Percentiles rank a stretch among this genome's conserved stretches.
phyloP scores from a whole-genome alignment of 2,888 invertebrate species.

The Euplagia quadripunctaria region DNA sequence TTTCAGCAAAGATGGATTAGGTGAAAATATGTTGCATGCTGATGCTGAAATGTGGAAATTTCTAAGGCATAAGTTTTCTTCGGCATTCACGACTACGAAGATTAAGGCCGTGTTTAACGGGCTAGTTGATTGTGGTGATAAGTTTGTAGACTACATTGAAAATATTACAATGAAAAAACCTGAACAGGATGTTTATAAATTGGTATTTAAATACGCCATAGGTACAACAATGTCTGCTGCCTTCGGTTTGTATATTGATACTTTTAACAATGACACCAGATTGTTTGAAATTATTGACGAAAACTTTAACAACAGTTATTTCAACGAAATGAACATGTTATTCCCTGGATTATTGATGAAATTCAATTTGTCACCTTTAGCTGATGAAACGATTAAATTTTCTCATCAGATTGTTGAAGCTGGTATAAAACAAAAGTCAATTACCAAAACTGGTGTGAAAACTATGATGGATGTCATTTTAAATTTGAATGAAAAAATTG shows the following conservation, averaged over 20 bases:
- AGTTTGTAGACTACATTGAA: slow-evolving; percentile 57
- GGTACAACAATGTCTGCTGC: slow-evolving; percentile 49
- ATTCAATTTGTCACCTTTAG: slow-evolving; percentile 50
- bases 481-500: slow-evolving; percentile 37
- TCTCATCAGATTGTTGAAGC: slow-evolving; percentile 49
- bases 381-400: slow-evolving; percentile 44
- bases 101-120: slow-evolving; percentile 55
- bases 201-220: slow-evolving; percentile 53
- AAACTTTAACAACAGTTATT: slow-evolving; percentile 43
- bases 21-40: slow-evolving; percentile 66
- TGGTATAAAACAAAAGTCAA: slow-evolving; percentile 32
- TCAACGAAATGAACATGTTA: slow-evolving; percentile 55
- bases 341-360: slow-evolving; percentile 51
- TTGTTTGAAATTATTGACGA: slow-evolving; percentile 47
- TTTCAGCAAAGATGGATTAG: slow-evolving; percentile 60
- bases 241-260: slow-evolving; percentile 55
- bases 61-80: slow-evolving; percentile 41
- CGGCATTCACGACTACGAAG: too few species aligned
- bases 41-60: slow-evolving; percentile 59
- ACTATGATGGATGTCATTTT: slow-evolving; percentile 54
- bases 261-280: slow-evolving; percentile 42
- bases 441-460: slow-evolving; percentile 25
- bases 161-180: slow-evolving; percentile 27
- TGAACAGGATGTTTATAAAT: slow-evolving; percentile 48
- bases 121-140: slow-evolving; percentile 54